phyloP scores from a whole-genome alignment of 2,797 vertebrate genomes.

The Danio kyathit region DNA sequence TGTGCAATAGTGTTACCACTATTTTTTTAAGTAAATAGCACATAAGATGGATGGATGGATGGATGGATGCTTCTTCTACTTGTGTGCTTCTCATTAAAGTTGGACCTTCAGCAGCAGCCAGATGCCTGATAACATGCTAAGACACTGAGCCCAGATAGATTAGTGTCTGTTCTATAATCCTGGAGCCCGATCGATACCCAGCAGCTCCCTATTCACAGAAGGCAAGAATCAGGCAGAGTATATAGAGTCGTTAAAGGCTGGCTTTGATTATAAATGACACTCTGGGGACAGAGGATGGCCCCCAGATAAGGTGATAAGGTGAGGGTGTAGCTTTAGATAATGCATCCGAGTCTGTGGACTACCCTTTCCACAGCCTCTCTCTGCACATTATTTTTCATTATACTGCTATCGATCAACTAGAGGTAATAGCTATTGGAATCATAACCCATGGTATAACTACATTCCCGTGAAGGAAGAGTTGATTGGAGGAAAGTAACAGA shows the following conservation, averaged over 20 bases:
- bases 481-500: slow-evolving; percentile 29
- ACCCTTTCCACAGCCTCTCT: slow-evolving; percentile 55
- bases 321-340: slow-evolving; percentile 61
- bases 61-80: background rate
- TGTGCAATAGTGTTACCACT: no score
- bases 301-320: slow-evolving; percentile 65
- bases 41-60: no score
- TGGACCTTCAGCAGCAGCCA: slow-evolving; percentile 69
- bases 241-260: slow-evolving; percentile 74
- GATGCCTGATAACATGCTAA: slow-evolving; percentile 66
- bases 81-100: slow-evolving; percentile 71
- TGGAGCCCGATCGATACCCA: slow-evolving; percentile 69
- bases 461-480: slow-evolving; percentile 2
- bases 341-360: slow-evolving; percentile 31
- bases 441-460: slow-evolving; percentile 65
- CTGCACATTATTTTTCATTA: slow-evolving; percentile 73
- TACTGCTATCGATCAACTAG: slow-evolving; percentile 69
- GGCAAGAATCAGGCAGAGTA: slow-evolving; percentile 69
- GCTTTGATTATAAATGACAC: slow-evolving; percentile 73
- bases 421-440: slow-evolving; percentile 66
- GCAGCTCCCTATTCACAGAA: background rate
- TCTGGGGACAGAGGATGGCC: slow-evolving; percentile 65
- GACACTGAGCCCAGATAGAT: slow-evolving; percentile 74
- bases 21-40: no score
- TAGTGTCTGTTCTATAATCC: slow-evolving; percentile 58